Percentiles rank a stretch among this genome's conserved stretches.
These are phyloP conservation scores for Globicephala melas DNA, from an alignment of 2,113 vertebrate species.

Conservation along the genomic window DNA sequence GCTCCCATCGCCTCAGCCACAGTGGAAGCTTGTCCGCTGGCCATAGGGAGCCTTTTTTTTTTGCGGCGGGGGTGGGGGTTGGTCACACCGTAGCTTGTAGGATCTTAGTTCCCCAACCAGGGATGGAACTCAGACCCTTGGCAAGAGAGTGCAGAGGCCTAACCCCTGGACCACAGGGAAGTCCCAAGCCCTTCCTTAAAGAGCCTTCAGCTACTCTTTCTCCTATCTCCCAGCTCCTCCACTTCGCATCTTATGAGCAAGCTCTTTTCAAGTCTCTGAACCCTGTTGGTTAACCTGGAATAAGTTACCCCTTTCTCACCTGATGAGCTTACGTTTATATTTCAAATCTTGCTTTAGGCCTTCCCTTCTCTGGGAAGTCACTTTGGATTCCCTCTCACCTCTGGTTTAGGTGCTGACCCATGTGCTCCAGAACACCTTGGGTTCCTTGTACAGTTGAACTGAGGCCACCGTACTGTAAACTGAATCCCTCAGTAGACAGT, in stretches of 20 bases:
- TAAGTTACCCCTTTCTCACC: not conserved
- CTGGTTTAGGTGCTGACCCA: not conserved
- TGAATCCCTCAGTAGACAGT: not conserved
- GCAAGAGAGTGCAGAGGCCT: not conserved
- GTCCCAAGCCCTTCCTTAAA: not conserved
- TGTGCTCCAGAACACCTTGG: not conserved
- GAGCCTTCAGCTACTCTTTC: not conserved
- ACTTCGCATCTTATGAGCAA: not conserved
- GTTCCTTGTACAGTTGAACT: not conserved
- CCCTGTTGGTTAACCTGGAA: not conserved
- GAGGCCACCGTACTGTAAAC: not conserved
- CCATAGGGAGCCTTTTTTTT: not conserved
- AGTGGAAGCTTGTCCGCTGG: not conserved
- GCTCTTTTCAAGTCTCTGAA: not conserved
- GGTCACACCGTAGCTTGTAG: too few relatives aligned
- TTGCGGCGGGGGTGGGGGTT: too few relatives aligned
- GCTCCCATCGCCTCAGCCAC: not conserved
- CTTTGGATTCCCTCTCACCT: not conserved
- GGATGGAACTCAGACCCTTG: not conserved
- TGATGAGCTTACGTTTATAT: not conserved
- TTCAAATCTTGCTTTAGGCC: not conserved
- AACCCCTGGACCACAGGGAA: not conserved
- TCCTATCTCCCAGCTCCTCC: not conserved
- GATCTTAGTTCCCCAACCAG: not conserved
- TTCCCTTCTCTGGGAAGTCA: not conserved